Percentiles rank a stretch among this genome's conserved stretches.
Evolutionary conservation across 2,113 vertebrate genomes (phyloP).

Genomic region (Oryzias javanicus): DNA sequence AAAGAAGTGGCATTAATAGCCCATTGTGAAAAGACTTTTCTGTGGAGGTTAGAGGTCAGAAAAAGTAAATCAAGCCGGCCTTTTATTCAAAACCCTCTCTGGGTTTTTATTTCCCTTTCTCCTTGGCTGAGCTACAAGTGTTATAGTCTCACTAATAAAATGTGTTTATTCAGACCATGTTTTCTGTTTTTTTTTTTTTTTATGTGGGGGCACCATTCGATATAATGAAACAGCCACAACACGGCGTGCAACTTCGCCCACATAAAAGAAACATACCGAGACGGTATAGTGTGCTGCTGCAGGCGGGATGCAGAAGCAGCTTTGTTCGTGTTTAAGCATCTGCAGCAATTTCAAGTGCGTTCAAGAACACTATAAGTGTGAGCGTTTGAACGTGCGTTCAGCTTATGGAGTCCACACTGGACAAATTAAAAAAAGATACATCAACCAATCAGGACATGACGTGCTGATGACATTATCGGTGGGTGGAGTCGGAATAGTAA

Average conservation of each 20-base stretch:
- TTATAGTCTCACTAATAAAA: conserved; percentile 39
- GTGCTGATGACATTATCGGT: no score
- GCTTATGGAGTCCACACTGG: no score
- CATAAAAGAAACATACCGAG: neutral
- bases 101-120: conserved; percentile 21
- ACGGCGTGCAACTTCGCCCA: neutral
- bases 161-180: conserved; percentile 33
- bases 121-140: conserved; percentile 32
- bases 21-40: conserved; percentile 35
- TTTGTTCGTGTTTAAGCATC: no score
- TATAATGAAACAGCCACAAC: conserved; percentile 1
- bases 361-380: no score
- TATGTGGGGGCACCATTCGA: conserved; percentile 9
- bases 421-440: no score
- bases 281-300: conserved; percentile 1
- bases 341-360: no score
- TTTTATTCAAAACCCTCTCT: conserved; percentile 23
- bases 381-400: no score
- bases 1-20: conserved; percentile 26
- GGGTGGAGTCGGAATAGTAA: no score
- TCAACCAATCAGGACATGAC: no score
- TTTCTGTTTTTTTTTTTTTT: neutral
- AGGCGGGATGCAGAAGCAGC: neutral
- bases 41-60: conserved; percentile 34
- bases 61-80: conserved; percentile 34